phyloP scores from a whole-genome alignment of 2,113 vertebrate species.

The Percopsis transmontana region DNA sequence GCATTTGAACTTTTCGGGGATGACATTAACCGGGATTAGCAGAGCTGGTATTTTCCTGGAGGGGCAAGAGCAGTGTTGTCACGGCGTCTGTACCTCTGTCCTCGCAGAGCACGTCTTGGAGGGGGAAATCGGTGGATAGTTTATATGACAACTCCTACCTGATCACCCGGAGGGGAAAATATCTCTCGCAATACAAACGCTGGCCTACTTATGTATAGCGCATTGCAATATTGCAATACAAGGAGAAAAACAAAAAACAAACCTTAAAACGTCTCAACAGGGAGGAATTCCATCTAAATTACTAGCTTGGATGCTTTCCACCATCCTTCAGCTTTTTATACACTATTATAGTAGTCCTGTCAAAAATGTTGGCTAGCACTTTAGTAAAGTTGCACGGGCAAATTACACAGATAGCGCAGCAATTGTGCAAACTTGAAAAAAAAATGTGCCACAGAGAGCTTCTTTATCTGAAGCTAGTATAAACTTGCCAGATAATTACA shows the following conservation, averaged over 20 bases:
- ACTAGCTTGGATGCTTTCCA: slow-evolving; percentile 14
- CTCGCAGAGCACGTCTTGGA: slow-evolving; percentile 52
- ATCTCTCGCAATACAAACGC: slow-evolving; percentile 39
- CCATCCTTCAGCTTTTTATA: not conserved
- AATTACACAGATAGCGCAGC: slow-evolving; percentile 41
- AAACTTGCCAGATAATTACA: slow-evolving; percentile 66
- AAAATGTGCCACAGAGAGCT: slow-evolving; percentile 43
- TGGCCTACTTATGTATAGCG: slow-evolving; percentile 53
- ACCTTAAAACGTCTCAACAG: not conserved
- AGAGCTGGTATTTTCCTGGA: slow-evolving; percentile 45
- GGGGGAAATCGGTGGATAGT: slow-evolving; percentile 58
- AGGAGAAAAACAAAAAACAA: not conserved
- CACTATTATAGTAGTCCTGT: slow-evolving; percentile 9
- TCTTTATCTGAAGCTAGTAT: slow-evolving; percentile 57
- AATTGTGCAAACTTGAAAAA: slow-evolving; percentile 45
- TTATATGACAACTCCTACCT: slow-evolving; percentile 57
- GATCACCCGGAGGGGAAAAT: slow-evolving; percentile 54
- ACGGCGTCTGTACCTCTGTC: slow-evolving; percentile 45
- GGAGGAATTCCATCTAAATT: not conserved
- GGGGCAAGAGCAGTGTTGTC: slow-evolving; percentile 49
- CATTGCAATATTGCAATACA: not conserved
- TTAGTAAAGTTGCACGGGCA: slow-evolving; percentile 20
- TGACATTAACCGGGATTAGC: slow-evolving; percentile 50
- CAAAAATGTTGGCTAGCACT: slow-evolving; percentile 12
- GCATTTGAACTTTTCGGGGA: slow-evolving; percentile 42